A percentile compares a stretch with the other conserved stretches of the same genome.
Evolutionary conservation across 2,797 vertebrate species (phyloP).

Genomic region (Danio kyathit): DNA sequence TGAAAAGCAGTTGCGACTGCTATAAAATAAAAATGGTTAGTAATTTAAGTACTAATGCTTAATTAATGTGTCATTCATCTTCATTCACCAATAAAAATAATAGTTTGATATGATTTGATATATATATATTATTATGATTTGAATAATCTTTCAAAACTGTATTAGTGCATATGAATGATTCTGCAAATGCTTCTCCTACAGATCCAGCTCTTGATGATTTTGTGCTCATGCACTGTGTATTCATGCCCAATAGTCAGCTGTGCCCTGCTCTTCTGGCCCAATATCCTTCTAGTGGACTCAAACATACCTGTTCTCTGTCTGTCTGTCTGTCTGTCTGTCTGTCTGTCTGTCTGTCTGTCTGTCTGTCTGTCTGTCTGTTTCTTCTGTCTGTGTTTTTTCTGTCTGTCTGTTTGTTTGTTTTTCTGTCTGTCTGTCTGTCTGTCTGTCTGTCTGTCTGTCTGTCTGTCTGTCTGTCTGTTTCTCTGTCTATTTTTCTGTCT

Average conservation of each 20-base stretch:
- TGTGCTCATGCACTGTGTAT: constrained; percentile 96
- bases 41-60: no score
- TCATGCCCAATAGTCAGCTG: constrained; percentile 95
- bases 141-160: background rate
- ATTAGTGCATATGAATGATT: background rate
- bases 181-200: constrained; percentile 65
- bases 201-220: constrained; percentile 95
- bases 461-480: background rate
- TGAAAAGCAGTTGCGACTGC: no score
- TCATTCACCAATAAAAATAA: background rate
- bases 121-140: background rate
- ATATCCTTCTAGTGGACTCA: constrained; percentile 88
- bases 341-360: no score
- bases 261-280: constrained; percentile 93
- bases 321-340: no score
- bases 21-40: no score
- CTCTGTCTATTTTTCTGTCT: background rate
- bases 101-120: no score
- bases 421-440: no score
- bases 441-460: background rate
- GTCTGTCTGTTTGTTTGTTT: no score
- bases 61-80: constrained; percentile 54
- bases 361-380: no score
- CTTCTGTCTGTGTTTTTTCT: no score
- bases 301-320: background rate